Evolutionary conservation across 2,888 invertebrate genomes (phyloP), one percentile per base, ranked within the genome.

Genomic region (Athalia rosae): DNA sequence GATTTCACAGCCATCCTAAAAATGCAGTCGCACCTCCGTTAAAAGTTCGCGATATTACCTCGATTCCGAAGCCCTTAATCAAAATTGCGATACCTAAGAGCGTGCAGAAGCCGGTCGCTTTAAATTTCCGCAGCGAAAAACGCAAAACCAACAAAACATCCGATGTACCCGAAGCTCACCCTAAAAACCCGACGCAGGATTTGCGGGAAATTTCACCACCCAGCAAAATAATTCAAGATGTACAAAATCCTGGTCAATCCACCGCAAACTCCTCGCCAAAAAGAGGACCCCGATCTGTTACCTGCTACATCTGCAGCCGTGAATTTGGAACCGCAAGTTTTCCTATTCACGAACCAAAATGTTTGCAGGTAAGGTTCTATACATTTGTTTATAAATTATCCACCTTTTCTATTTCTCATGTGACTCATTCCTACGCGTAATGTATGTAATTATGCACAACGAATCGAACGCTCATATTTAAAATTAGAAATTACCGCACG

Each of bases 241-340:
- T 28, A 28, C 28, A 28, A 28, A 28, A 28, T 28, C 28, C 28
- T 28, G 28, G 28, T 28, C 50, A 43, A 61, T 28, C 62, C 13
- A 8, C 15, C 6, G 47, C 50, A 11, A 28, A 28, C 7, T 7
- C 9, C 15, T 74, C 74, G 2, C 74, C 74, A n/a, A 83, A 80
- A 81, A 83, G 81, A 81, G 83, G 79, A 67, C 89, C 87, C 4
- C 85, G 84, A 62, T 87, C 91, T 0, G 86, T 92, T 9, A 91
- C 91, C 53, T 94, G 94, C 84, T 94, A 93, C 85, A 91, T 94
- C 76, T 94, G 94, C 86, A 92, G 93, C 4, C 90, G 94, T 76
- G 93, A 94, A 85, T 94, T 94, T 86, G 94, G 94, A 4, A 92
- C 92, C 4, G 92, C 93, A 63, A 93, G 93, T 13, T 91, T 94